Evolutionary conservation across 2,797 vertebrate genomes (phyloP).

Genomic region (Coluber constrictor): DNA sequence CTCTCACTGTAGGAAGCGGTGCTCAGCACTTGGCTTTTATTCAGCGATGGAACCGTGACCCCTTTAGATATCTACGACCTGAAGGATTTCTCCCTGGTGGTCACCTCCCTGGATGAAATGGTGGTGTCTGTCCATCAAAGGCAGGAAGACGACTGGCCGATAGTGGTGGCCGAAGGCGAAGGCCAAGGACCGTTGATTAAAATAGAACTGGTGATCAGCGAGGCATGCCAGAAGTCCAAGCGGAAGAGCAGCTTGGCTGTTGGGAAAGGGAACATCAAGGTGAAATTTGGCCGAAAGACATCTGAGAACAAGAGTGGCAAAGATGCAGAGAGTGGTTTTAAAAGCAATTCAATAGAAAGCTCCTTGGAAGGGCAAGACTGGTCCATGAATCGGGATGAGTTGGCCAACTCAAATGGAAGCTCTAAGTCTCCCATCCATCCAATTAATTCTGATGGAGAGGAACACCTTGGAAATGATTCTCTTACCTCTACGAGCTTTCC

Average conservation of each 20-base stretch:
- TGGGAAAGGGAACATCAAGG: constrained; percentile 83
- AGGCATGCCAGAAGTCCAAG: constrained; percentile 94
- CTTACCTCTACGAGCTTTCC: constrained; percentile 81
- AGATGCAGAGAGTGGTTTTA: constrained; percentile 67
- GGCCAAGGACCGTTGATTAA: constrained; percentile 88
- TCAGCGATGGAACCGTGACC: constrained; percentile 91
- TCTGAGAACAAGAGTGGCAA: constrained; percentile 73
- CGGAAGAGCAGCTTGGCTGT: constrained; percentile 89
- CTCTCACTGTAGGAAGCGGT: constrained; percentile 82
- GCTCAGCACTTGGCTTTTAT: constrained; percentile 90
- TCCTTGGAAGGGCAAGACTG: constrained; percentile 74
- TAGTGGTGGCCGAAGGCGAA: constrained; percentile 85
- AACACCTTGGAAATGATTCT: constrained; percentile 70
- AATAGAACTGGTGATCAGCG: constrained; percentile 92
- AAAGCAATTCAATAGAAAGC: constrained; percentile 78
- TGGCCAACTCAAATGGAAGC: constrained; percentile 80
- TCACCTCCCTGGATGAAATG: constrained; percentile 86
- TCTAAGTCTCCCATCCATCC: constrained; percentile 74
- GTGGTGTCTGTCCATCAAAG: constrained; percentile 83
- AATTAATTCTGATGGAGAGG: constrained; percentile 71
- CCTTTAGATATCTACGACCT: constrained; percentile 92
- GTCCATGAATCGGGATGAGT: constrained; percentile 75
- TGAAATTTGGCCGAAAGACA: constrained; percentile 80
- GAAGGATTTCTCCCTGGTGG: constrained; percentile 86
- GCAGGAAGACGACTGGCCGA: constrained; percentile 79